Conservation (phyloP, 2,113 vertebrate species). For the Tragulus kanchil region DNA sequence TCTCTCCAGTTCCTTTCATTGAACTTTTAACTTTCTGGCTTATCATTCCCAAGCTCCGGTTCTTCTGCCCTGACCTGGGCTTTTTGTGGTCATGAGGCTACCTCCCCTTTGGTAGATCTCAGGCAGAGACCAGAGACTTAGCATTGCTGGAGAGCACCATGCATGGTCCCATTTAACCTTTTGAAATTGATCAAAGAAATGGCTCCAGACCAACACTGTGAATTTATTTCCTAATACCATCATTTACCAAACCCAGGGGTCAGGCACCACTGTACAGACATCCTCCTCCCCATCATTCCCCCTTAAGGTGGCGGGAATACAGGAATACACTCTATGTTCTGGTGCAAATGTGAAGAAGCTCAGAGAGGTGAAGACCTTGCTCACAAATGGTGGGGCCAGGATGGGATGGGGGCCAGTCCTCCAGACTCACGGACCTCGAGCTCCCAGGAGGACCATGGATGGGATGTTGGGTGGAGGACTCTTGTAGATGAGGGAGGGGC, state of each 20-base stretch:
- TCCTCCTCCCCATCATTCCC: neutral
- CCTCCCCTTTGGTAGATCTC: neutral
- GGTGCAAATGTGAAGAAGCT: neutral
- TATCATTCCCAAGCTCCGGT: neutral
- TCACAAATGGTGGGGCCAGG: neutral
- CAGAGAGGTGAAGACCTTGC: neutral
- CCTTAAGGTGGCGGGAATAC: neutral
- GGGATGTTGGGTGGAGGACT: neutral
- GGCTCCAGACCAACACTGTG: neutral
- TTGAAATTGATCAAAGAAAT: neutral
- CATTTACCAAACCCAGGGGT: neutral
- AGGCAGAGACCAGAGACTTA: neutral
- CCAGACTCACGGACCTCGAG: neutral
- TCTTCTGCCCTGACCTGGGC: neutral
- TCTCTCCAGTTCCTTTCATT: neutral
- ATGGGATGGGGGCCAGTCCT: neutral
- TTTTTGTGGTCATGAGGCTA: neutral
- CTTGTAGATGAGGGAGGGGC: too few relatives aligned
- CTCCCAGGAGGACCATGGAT: neutral
- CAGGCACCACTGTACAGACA: neutral
- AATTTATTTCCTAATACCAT: neutral
- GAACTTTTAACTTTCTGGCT: neutral
- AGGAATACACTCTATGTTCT: neutral
- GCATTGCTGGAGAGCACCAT: neutral
- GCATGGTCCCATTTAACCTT: neutral